These are phyloP conservation scores for Stichodactyla helianthus DNA, from an alignment of 64 coral and sea anemone species.

Conservation along the genomic window DNA sequence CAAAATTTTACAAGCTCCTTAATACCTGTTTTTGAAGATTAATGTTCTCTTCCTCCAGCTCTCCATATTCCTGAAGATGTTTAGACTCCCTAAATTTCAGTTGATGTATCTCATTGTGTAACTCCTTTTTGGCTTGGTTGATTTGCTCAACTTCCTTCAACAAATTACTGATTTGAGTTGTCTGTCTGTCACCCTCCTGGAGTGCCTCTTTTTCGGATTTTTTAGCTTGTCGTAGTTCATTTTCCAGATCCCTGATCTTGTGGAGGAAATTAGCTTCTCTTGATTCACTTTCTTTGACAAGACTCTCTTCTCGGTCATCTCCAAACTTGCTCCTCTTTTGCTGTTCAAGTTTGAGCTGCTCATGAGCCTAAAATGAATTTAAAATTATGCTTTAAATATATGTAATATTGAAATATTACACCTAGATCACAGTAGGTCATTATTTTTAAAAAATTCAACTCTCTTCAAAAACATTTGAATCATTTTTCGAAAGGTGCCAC, in stretches of 20 bases:
- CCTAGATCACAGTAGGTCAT: too few relatives aligned
- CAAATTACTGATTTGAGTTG: conserved; percentile 49
- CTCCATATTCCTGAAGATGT: conserved; percentile 81
- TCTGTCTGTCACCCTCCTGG: conserved; percentile 79
- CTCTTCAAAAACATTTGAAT: too few relatives aligned
- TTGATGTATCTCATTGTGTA: conserved; percentile 80
- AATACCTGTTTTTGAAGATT: conserved; percentile 80
- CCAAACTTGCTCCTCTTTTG: conserved; percentile 96
- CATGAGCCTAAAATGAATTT: conserved; percentile 53
- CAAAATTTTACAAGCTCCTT: not conserved
- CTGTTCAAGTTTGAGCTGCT: conserved; percentile 91
- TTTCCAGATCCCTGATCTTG: conserved; percentile 94
- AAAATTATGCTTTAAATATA: not conserved
- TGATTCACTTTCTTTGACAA: conserved; percentile 91
- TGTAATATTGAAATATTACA: too few relatives aligned
- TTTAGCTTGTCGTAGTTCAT: conserved; percentile 70
- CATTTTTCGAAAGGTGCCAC: too few relatives aligned
- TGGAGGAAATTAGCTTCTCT: conserved; percentile 80
- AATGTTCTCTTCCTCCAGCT: conserved; percentile 94
- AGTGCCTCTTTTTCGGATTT: conserved; percentile 77
- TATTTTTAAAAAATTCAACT: too few relatives aligned
- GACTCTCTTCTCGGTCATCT: conserved; percentile 86
- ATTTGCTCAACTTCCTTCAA: conserved; percentile 89
- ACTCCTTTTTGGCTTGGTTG: conserved; percentile 63
- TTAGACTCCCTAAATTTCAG: conserved; percentile 70